Percentiles rank a stretch among this genome's conserved stretches.
Evolutionary conservation across 2,888 invertebrate genomes (phyloP).

Genomic region (Dynastes maya): DNA sequence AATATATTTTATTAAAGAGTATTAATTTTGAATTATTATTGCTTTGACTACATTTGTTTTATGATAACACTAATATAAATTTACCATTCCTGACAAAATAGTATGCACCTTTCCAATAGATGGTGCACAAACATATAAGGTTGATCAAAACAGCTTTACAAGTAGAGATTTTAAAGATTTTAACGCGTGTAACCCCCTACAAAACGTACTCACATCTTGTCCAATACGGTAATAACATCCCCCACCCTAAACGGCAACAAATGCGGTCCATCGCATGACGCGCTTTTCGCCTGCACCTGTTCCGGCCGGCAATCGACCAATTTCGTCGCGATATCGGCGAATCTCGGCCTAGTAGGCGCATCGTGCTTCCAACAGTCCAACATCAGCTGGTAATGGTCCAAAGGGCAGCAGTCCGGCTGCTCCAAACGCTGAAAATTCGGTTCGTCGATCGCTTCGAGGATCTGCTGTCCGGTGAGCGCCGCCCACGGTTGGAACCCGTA

Average conservation of each 20-base stretch:
- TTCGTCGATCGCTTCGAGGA: slow-evolving; percentile 94
- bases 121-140: too few species aligned
- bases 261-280: slow-evolving; percentile 72
- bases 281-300: slow-evolving; percentile 87
- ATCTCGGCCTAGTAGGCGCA: slow-evolving; percentile 89
- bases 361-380: slow-evolving; percentile 97
- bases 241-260: slow-evolving; percentile 88
- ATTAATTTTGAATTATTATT: too few species aligned
- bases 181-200: slow-evolving; percentile 56
- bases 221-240: slow-evolving; percentile 93
- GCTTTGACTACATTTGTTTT: too few species aligned
- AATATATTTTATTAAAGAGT: too few species aligned
- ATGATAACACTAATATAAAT: too few species aligned
- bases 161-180: too few species aligned
- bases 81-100: too few species aligned
- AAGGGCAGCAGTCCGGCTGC: slow-evolving; percentile 95
- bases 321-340: slow-evolving; percentile 85
- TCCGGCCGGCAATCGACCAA: slow-evolving; percentile 92
- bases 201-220: slow-evolving; percentile 77
- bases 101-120: too few species aligned
- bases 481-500: slow-evolving; percentile 99
- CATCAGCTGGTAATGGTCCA: slow-evolving; percentile 94
- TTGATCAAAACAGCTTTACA: too few species aligned
- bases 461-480: slow-evolving; percentile 90
- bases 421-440: slow-evolving; percentile 93